These are phyloP conservation scores for Ectemnius lituratus DNA, from an alignment of 2,888 invertebrate species.

Conservation along the genomic window DNA sequence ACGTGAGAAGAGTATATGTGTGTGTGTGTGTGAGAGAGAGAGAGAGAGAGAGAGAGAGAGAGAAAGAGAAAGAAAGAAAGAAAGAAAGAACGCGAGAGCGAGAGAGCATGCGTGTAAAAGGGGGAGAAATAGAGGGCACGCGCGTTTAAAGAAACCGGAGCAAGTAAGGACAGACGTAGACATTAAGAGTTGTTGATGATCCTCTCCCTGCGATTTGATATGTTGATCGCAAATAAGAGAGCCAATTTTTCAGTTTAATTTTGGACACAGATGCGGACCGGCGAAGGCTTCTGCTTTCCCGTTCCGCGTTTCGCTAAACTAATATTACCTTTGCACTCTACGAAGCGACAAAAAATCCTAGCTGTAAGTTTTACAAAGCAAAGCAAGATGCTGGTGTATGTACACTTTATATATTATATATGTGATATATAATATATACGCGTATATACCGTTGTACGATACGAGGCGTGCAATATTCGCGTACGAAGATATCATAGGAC, in stretches of 20 bases:
- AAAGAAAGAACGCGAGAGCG: conserved; percentile 16
- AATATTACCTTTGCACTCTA: conserved; percentile 50
- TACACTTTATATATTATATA: conserved; percentile 49
- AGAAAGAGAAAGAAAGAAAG: conserved; percentile 12
- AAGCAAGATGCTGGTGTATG: conserved; percentile 48
- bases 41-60: conserved; percentile 11
- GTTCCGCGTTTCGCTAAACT: conserved; percentile 25
- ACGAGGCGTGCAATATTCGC: conserved; percentile 58
- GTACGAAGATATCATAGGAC: conserved; percentile 47
- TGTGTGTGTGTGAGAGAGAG: conserved; percentile 15
- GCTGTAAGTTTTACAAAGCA: conserved; percentile 55
- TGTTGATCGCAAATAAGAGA: conserved; percentile 16
- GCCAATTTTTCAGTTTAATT: conserved; percentile 31
- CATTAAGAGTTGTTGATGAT: conserved; percentile 17
- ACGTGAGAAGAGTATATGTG: background rate
- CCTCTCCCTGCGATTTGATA: conserved; percentile 36
- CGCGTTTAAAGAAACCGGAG: no score
- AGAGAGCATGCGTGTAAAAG: background rate
- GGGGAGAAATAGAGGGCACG: conserved; percentile 1
- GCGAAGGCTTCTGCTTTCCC: conserved; percentile 26
- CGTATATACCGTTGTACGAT: conserved; percentile 40
- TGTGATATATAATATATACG: conserved; percentile 45
- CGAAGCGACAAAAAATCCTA: conserved; percentile 29
- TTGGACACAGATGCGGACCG: conserved; percentile 27
- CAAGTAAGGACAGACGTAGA: conserved; percentile 10